Base-by-base conservation (phyloP, 2,888 invertebrate genomes). In the Celastrina argiolus region DNA sequence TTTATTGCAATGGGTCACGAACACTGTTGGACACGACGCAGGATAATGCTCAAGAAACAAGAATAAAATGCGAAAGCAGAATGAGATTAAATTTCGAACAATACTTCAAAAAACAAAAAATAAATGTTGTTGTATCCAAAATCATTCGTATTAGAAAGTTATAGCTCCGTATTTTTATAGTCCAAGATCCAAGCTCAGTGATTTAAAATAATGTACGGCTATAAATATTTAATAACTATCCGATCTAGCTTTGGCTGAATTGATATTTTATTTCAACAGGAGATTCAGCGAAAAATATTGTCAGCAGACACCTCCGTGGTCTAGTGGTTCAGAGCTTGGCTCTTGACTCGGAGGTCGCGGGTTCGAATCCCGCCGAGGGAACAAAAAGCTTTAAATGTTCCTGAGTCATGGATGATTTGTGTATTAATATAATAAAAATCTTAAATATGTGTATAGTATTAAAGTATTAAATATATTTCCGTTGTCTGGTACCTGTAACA, bases 31-130 rank as follows among this genome's bases (percentile, higher is more conserved):
- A 45, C 65, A 66, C 59, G 66, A 34, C 12, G 22, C 56, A 34
- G 67, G 51, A 63, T 67, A 67, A 68, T 66, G 66, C 67, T 45
- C 45, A 56, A 67, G 51, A 67, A 65, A 75, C 77, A 63, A 51
- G 51, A 51, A 26, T 18, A 45, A 51, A 22, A 51, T 12, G 2
- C 22, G 4, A 14, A 18, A 26, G 10, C 2, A 7, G 8, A 6
- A 22, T 12, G 22, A 51, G 51, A 51, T 14, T 51, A 22, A 22
- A 26, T 26, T 12, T 22, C 1, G 51, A 12, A 26, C 51, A 2
- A 18, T 16, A 31, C 31, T 31, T 5, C 5, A 31, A 31, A 6
- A 31, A 6, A 31, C 3, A 4, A 6, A 31, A 28, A n/a, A n/a
- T n/a, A n/a, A n/a, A n/a, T n/a, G n/a, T n/a, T n/a, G n/a, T n/a